These are phyloP conservation scores for Danio choprae DNA, from an alignment of 2,797 vertebrate genomes.

Conservation along the genomic window DNA sequence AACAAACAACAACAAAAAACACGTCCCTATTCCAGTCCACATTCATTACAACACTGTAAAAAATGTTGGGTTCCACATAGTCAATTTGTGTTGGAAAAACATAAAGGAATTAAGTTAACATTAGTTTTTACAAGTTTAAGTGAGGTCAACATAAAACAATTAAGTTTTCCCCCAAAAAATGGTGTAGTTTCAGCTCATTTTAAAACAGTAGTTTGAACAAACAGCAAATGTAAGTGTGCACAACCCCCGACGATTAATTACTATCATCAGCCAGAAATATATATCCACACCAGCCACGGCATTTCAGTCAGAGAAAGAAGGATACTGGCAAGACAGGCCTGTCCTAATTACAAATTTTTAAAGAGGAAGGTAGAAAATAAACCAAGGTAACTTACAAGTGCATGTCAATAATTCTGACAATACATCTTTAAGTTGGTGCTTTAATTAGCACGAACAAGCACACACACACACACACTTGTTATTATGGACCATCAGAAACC, in stretches of 20 bases:
- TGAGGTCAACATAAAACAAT: no score
- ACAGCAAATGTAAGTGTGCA: no score
- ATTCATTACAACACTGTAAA: neutral
- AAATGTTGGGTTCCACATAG: no score
- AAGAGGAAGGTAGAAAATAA: slow-evolving; percentile 2
- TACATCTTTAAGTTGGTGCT: slow-evolving; percentile 16
- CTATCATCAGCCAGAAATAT: neutral
- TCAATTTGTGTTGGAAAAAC: no score
- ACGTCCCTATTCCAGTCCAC: neutral
- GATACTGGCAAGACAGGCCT: neutral
- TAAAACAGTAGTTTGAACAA: no score
- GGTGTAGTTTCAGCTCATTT: no score
- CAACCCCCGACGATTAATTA: neutral
- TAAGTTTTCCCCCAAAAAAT: no score
- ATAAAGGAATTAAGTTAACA: no score
- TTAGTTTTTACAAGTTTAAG: no score
- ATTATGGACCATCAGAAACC: slow-evolving; percentile 3
- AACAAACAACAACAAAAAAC: neutral
- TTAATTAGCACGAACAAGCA: neutral
- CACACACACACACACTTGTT: slow-evolving; percentile 14
- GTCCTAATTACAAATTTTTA: slow-evolving; percentile 12
- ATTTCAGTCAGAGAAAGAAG: neutral
- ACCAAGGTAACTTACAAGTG: slow-evolving; percentile 15
- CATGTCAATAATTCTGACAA: slow-evolving; percentile 22
- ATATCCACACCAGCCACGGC: neutral